Percentiles rank a stretch among this genome's conserved stretches.
These are phyloP conservation scores for Dicyrtomina minuta DNA, from an alignment of 2,888 invertebrate genomes.

Conservation along the genomic window DNA sequence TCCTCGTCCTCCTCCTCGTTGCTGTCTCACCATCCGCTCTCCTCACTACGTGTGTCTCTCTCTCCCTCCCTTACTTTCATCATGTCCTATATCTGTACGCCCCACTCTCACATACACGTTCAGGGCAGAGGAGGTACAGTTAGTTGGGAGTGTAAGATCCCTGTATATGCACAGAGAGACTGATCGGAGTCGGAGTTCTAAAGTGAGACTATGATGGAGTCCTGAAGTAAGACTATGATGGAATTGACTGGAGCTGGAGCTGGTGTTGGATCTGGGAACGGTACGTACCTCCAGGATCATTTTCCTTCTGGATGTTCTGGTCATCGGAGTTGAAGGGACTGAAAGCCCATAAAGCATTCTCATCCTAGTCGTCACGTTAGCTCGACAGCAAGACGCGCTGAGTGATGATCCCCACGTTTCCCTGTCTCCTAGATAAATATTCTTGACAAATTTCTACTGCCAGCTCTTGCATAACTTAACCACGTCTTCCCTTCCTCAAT, in stretches of 20 bases:
- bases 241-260: background rate
- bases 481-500: background rate
- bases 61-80: background rate
- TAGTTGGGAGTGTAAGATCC: too few relatives aligned
- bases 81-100: too few relatives aligned
- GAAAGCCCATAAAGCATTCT: conserved; percentile 15
- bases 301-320: conserved; percentile 16
- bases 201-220: background rate
- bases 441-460: conserved; percentile 21
- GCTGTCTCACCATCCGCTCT: conserved; percentile 18
- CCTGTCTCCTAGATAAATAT: conserved; percentile 23
- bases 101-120: too few relatives aligned
- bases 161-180: background rate
- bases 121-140: too few relatives aligned
- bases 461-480: conserved; percentile 21
- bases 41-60: conserved; percentile 6
- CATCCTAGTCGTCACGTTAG: conserved; percentile 25
- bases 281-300: background rate
- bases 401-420: conserved; percentile 19
- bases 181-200: too few relatives aligned
- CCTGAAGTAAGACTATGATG: background rate
- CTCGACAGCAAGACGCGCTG: conserved; percentile 14
- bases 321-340: conserved; percentile 13
- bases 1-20: conserved; percentile 1
- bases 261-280: background rate